phyloP scores from a whole-genome alignment of 1,140 invertebrate species.

The Apis laboriosa region DNA sequence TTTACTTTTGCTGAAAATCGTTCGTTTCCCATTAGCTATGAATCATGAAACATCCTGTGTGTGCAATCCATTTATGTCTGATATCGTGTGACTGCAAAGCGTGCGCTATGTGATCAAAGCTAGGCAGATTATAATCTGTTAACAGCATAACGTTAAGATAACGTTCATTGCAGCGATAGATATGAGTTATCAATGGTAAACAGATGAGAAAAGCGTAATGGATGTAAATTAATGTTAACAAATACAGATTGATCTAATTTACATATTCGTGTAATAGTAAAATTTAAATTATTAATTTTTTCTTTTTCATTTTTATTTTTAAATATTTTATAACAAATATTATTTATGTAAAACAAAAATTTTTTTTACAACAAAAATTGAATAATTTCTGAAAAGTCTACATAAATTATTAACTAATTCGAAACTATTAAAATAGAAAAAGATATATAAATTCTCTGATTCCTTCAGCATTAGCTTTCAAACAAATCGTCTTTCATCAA shows the following conservation, averaged over 20 bases:
- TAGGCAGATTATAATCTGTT: constrained; percentile 29
- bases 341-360: too few species aligned
- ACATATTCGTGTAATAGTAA: too few species aligned
- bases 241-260: not conserved
- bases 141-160: constrained; percentile 28
- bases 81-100: not conserved
- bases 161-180: not conserved
- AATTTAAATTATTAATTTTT: not conserved
- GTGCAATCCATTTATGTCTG: not conserved
- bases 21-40: not conserved
- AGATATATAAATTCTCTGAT: too few species aligned
- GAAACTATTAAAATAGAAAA: too few species aligned
- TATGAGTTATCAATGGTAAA: constrained; percentile 18
- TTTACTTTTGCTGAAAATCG: not conserved
- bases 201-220: constrained; percentile 7
- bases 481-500: too few species aligned
- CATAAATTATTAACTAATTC: too few species aligned
- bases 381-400: too few species aligned
- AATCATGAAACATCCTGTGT: not conserved
- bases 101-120: constrained; percentile 17
- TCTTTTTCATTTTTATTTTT: too few species aligned
- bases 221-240: not conserved
- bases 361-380: too few species aligned
- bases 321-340: too few species aligned
- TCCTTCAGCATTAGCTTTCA: too few species aligned